A percentile compares a stretch with the other conserved stretches of the same genome.
Conservation (phyloP, 92 coral and sea anemone species). For the Pocillopora meandrina region DNA sequence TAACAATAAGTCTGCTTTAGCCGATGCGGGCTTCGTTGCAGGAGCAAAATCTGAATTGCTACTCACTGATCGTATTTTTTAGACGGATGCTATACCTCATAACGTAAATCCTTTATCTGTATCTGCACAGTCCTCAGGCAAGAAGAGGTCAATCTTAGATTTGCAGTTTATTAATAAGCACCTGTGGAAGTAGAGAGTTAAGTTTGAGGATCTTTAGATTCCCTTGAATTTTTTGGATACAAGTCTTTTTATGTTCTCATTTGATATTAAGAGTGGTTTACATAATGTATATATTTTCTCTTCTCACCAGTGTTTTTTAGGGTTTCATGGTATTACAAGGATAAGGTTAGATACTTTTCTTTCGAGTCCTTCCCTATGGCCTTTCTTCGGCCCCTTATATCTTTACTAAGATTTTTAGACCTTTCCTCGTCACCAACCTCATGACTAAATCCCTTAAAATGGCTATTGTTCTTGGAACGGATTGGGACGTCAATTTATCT, state of each 20-base stretch:
- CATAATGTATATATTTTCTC: constrained; percentile 49
- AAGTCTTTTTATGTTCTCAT: constrained; percentile 11
- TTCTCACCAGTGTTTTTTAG: constrained; percentile 39
- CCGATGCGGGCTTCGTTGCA: constrained; percentile 4
- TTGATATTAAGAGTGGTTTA: constrained; percentile 58
- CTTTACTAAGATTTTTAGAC: constrained; percentile 45
- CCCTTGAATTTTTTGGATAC: neutral
- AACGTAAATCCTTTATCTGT: neutral
- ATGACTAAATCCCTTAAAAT: neutral
- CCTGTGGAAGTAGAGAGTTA: constrained; percentile 12
- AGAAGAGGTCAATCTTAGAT: constrained; percentile 21
- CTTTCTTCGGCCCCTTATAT: constrained; percentile 59
- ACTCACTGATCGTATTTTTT: constrained; percentile 3
- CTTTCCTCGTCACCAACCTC: constrained; percentile 12
- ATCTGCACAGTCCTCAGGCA: constrained; percentile 15
- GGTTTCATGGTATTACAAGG: constrained; percentile 42
- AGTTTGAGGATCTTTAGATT: constrained; percentile 29
- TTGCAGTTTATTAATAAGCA: constrained; percentile 11
- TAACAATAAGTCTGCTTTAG: constrained; percentile 11
- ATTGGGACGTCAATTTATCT: constrained; percentile 8
- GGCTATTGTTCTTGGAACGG: neutral
- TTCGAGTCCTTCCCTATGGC: constrained; percentile 51
- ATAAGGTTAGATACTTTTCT: constrained; percentile 33
- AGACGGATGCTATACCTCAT: neutral
- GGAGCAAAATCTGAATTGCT: constrained; percentile 10